Evolutionary conservation across 2,797 vertebrate species (phyloP).

Genomic region (Podarcis lilfordi): DNA sequence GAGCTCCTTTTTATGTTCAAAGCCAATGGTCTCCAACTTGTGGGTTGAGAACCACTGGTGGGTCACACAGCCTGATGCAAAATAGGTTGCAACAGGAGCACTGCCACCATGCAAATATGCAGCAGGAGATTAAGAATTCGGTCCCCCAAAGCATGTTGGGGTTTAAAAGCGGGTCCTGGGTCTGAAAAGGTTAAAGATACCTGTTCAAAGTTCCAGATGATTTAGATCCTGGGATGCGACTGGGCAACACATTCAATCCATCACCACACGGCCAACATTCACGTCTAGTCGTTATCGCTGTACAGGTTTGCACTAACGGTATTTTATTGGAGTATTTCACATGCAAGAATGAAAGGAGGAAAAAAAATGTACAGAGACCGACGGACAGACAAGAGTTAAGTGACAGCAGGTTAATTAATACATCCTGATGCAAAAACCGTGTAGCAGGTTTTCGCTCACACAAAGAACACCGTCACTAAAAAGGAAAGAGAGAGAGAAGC

Average conservation of each 20-base stretch:
- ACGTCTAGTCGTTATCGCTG: neutral
- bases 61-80: too few species aligned
- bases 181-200: too few species aligned
- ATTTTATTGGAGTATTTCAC: conserved; percentile 84
- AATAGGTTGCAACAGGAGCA: too few species aligned
- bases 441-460: conserved; percentile 39
- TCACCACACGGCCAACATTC: neutral
- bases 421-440: conserved; percentile 45
- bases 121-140: too few species aligned
- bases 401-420: conserved; percentile 55
- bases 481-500: conserved; percentile 5
- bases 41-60: too few species aligned
- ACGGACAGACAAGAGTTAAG: conserved; percentile 47
- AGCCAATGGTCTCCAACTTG: too few species aligned
- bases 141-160: too few species aligned
- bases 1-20: too few species aligned
- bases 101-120: too few species aligned
- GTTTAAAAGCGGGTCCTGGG: too few species aligned
- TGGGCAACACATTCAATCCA: too few species aligned
- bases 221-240: neutral
- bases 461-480: conserved; percentile 49
- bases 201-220: neutral
- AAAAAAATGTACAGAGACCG: conserved; percentile 62
- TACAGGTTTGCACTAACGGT: conserved; percentile 75
- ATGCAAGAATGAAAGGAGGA: conserved; percentile 76